Evolutionary conservation across 2,797 vertebrate species (phyloP).

Genomic region (Poliocrania exsul): DNA sequence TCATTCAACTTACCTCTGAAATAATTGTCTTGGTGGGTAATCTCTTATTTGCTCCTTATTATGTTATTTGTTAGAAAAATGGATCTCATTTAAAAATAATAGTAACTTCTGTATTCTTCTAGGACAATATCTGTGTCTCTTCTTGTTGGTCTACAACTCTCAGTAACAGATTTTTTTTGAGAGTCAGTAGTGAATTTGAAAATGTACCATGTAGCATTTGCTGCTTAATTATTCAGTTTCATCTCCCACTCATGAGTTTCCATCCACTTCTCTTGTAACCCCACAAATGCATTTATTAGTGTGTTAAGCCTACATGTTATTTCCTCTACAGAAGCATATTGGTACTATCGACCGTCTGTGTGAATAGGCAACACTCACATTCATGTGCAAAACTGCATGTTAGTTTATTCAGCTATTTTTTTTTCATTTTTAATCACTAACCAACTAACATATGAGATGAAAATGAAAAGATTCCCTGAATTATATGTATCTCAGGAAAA

Average conservation of each 20-base stretch:
- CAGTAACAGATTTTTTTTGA: background rate
- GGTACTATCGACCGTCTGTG: background rate
- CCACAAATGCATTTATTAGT: background rate
- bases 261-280: background rate
- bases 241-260: background rate
- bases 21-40: background rate
- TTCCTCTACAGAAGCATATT: background rate
- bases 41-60: background rate
- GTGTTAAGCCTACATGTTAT: background rate
- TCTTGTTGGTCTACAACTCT: background rate
- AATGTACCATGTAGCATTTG: background rate
- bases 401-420: background rate
- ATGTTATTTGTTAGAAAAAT: background rate
- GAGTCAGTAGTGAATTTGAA: background rate
- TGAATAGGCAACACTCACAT: background rate
- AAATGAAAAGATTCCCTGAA: background rate
- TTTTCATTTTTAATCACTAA: background rate
- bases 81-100: background rate
- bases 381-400: background rate
- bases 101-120: background rate
- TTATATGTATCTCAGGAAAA: background rate
- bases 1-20: background rate
- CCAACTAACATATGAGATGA: background rate
- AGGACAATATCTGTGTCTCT: background rate
- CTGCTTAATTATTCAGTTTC: background rate